phyloP scores from a whole-genome alignment of 1,140 invertebrate genomes.

The Papilio xuthus region DNA sequence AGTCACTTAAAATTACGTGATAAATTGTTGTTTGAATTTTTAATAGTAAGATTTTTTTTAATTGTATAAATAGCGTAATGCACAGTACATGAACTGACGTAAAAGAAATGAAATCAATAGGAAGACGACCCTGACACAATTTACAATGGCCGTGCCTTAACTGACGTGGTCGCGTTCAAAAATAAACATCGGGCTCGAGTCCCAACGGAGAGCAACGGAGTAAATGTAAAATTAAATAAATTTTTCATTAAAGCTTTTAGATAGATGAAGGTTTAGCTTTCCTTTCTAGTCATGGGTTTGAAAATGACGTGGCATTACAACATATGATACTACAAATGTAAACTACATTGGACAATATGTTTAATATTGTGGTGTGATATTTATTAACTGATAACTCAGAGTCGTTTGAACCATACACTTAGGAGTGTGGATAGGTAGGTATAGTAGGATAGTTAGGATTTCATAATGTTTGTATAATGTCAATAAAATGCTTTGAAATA shows the following conservation, averaged over 20 bases:
- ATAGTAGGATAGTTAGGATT: too few relatives aligned
- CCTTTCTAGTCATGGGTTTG: neutral
- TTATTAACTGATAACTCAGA: too few relatives aligned
- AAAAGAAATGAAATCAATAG: conserved; percentile 77
- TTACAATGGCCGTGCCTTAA: conserved; percentile 71
- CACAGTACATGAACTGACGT: conserved; percentile 53
- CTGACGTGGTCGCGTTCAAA: conserved; percentile 61
- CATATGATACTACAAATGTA: too few relatives aligned
- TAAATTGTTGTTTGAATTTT: neutral
- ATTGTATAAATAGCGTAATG: conserved; percentile 41
- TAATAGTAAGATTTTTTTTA: neutral
- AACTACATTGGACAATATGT: too few relatives aligned
- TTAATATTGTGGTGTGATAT: too few relatives aligned
- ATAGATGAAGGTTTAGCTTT: conserved; percentile 10
- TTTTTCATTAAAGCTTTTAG: conserved; percentile 24
- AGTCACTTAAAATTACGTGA: neutral
- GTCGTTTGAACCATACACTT: too few relatives aligned
- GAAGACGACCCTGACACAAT: conserved; percentile 76
- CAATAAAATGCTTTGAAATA: too few relatives aligned
- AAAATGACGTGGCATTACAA: neutral
- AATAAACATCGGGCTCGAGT: conserved; percentile 70
- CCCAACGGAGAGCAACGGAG: conserved; percentile 48
- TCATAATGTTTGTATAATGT: too few relatives aligned
- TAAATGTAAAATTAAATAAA: conserved; percentile 18
- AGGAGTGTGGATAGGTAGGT: too few relatives aligned